phyloP scores from a whole-genome alignment of 37 sponge, comb jelly and placozoan species.

The Spongilla lacustris region DNA sequence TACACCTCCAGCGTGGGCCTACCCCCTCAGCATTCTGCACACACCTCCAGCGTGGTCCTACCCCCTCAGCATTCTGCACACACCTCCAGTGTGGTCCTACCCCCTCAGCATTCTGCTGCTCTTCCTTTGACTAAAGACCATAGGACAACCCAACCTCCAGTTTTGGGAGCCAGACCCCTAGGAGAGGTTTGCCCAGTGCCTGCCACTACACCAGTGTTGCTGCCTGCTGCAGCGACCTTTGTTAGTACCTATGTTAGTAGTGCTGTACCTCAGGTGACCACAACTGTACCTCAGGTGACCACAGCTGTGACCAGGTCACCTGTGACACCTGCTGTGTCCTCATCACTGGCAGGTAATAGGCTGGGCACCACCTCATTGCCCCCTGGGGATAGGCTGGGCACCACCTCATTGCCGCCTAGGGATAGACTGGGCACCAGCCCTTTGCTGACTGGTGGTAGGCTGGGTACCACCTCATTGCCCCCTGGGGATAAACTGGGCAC shows the following conservation, averaged over 20 bases:
- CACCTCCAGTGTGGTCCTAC: too few species aligned
- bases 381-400: too few species aligned
- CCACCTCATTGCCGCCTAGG: too few species aligned
- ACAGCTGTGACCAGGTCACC: background rate
- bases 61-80: background rate
- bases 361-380: too few species aligned
- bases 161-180: background rate
- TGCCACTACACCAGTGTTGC: background rate
- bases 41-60: too few species aligned
- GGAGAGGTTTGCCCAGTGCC: background rate
- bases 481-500: too few species aligned
- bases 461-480: too few species aligned
- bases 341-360: background rate
- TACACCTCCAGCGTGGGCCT: too few species aligned
- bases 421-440: too few species aligned
- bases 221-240: background rate
- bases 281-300: background rate
- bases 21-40: background rate
- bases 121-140: background rate
- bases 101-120: background rate
- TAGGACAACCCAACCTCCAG: background rate
- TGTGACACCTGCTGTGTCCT: too few species aligned
- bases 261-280: background rate
- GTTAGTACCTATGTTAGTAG: background rate
- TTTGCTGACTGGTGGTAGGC: background rate